These are phyloP conservation scores for Quadriops clusia DNA, from an alignment of 2,888 invertebrate genomes.

Conservation along the genomic window DNA sequence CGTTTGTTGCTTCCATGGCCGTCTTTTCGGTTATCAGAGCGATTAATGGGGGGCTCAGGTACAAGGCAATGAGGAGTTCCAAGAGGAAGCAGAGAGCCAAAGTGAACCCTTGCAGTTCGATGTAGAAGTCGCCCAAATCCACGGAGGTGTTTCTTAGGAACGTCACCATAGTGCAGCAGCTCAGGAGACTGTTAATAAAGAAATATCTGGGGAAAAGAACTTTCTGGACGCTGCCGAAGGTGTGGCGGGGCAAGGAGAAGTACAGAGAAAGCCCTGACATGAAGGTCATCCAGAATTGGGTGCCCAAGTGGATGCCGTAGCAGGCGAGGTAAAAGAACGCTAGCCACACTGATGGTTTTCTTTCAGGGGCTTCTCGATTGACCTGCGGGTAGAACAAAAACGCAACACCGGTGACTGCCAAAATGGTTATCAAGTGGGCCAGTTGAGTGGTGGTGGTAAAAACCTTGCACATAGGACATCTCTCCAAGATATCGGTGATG, in stretches of 20 bases:
- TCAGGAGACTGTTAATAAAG: constrained; percentile 62
- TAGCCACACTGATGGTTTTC: constrained; percentile 36
- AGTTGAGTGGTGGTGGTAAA: constrained; percentile 64
- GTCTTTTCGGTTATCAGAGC: constrained; percentile 63
- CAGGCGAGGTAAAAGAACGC: constrained; percentile 62
- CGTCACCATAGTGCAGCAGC: constrained; percentile 58
- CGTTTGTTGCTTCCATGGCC: constrained; percentile 60
- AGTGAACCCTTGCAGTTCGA: too few species aligned
- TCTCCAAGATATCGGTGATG: too few species aligned
- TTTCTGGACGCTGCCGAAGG: constrained; percentile 78
- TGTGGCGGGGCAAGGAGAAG: constrained; percentile 74
- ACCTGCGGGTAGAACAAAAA: constrained; percentile 39
- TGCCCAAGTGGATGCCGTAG: constrained; percentile 72
- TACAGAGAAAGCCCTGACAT: constrained; percentile 78
- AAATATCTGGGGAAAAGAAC: constrained; percentile 81
- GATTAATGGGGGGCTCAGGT: constrained; percentile 63
- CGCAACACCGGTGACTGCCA: constrained; percentile 44
- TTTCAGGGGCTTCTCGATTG: constrained; percentile 5
- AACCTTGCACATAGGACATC: constrained; percentile 47
- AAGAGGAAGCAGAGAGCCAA: constrained; percentile 57
- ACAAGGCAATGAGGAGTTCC: constrained; percentile 62
- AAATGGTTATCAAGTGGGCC: constrained; percentile 59
- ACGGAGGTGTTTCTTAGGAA: constrained; percentile 57
- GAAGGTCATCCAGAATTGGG: constrained; percentile 90
- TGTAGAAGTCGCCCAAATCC: too few species aligned